phyloP scores from a whole-genome alignment of 2,113 vertebrate species.

The Andinoacara biseriatus region DNA sequence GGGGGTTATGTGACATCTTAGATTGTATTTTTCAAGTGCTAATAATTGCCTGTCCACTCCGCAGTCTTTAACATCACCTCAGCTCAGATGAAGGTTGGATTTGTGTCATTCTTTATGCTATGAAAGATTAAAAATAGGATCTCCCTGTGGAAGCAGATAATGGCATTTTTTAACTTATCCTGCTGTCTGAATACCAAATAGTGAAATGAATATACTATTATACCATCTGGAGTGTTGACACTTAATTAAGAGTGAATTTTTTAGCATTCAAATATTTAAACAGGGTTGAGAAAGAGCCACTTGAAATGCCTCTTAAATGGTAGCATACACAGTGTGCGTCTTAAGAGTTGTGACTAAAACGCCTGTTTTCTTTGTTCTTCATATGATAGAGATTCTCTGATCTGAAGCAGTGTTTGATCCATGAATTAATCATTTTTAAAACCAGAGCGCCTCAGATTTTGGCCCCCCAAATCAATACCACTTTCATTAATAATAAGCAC shows the following conservation, averaged over 20 bases:
- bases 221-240: not conserved
- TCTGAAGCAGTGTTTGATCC: not conserved
- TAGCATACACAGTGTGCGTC: not conserved
- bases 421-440: not conserved
- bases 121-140: not conserved
- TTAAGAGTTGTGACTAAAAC: not conserved
- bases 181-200: not conserved
- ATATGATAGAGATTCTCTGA: not conserved
- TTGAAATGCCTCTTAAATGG: constrained; percentile 1
- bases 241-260: not conserved
- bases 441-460: not conserved
- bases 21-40: not conserved
- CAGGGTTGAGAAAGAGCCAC: not conserved
- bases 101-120: not conserved
- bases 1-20: not conserved
- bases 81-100: not conserved
- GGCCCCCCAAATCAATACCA: not conserved
- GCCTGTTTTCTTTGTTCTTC: not conserved
- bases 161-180: not conserved
- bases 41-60: not conserved
- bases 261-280: not conserved
- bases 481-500: not conserved
- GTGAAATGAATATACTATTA: not conserved
- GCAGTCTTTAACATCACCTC: constrained; percentile 11
- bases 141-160: not conserved